Conservation (phyloP, 2,888 invertebrate genomes). For the Lithophane leautieri region DNA sequence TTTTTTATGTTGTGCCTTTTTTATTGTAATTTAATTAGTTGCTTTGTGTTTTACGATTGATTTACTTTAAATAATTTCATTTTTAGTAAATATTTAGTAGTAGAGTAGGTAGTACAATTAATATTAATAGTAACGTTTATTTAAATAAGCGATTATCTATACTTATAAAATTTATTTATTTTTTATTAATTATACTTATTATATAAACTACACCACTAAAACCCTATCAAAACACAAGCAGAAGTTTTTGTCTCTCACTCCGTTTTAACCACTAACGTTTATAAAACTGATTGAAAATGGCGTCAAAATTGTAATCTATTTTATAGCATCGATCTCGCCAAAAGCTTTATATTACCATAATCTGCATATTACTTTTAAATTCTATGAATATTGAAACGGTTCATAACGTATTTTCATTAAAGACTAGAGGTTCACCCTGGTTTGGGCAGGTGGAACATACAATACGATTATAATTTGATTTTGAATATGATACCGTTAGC, state of each 20-base stretch:
- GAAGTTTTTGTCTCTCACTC: too few species aligned
- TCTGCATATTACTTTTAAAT: slow-evolving; percentile 58
- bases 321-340: slow-evolving; percentile 7
- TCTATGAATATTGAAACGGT: slow-evolving; percentile 59
- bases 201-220: not conserved
- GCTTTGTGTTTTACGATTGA: too few species aligned
- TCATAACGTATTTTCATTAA: slow-evolving; percentile 31
- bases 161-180: too few species aligned
- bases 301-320: slow-evolving; percentile 42
- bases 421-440: slow-evolving; percentile 18
- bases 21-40: too few species aligned
- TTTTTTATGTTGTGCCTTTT: too few species aligned
- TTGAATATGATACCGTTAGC: not conserved
- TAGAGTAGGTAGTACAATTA: too few species aligned
- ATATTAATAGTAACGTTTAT: too few species aligned
- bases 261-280: not conserved
- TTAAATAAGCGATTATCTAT: too few species aligned
- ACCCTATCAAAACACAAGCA: not conserved
- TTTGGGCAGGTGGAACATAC: not conserved
- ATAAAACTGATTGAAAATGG: slow-evolving; percentile 29
- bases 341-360: slow-evolving; percentile 50
- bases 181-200: too few species aligned
- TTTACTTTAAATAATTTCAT: too few species aligned
- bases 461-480: slow-evolving; percentile 11
- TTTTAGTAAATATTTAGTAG: too few species aligned